Conservation (phyloP, 2,888 invertebrate species). For the Dugesia japonica region DNA sequence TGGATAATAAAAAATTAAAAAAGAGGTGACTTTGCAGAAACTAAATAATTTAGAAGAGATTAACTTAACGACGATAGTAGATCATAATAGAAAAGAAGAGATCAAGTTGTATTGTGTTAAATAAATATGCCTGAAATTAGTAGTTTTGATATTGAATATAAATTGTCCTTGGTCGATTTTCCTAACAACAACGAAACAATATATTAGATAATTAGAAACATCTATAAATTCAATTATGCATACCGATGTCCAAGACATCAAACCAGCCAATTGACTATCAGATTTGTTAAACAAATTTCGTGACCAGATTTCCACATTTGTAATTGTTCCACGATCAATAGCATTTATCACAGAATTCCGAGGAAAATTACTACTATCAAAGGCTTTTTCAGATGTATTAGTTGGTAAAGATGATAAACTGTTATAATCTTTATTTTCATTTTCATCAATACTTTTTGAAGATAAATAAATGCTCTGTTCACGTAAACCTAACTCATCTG, state of each 20-base stretch:
- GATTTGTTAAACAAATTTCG: conserved; percentile 3
- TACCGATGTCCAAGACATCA: conserved; percentile 14
- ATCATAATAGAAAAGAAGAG: too few species aligned
- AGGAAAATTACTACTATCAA: conserved; percentile 13
- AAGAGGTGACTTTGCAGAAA: too few species aligned
- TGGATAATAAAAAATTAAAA: too few species aligned
- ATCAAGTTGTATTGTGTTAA: too few species aligned
- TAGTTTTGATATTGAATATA: too few species aligned
- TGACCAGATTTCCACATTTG: not conserved
- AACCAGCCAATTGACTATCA: not conserved
- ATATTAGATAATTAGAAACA: too few species aligned
- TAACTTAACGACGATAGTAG: too few species aligned
- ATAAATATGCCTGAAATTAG: too few species aligned
- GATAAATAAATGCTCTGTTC: not conserved
- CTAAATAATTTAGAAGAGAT: too few species aligned
- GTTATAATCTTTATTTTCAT: not conserved
- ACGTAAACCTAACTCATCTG: not conserved
- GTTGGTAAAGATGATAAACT: not conserved
- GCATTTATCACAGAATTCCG: not conserved
- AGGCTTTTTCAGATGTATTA: not conserved
- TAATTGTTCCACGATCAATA: not conserved
- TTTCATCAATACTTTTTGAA: conserved; percentile 13
- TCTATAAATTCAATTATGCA: not conserved
- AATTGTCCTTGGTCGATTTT: too few species aligned
- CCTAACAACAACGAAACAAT: too few species aligned